Evolutionary conservation across 2,888 invertebrate species (phyloP).

Genomic region (Athrips mouffetella): DNA sequence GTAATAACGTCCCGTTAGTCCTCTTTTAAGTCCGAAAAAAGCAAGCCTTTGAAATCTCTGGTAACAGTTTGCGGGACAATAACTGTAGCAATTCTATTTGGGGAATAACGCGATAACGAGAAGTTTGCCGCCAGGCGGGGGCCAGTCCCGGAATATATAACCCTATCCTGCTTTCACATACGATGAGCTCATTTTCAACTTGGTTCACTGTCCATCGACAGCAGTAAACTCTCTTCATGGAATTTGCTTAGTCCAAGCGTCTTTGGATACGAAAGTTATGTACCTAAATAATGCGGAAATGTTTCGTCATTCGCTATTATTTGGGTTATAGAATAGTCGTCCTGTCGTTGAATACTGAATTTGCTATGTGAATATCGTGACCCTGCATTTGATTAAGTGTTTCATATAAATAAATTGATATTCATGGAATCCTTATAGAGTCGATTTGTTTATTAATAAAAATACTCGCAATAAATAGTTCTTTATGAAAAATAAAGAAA

Average conservation of each 20-base stretch:
- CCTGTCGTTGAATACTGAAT: constrained; percentile 46
- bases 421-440: neutral
- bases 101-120: constrained; percentile 55
- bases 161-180: no score
- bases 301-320: neutral
- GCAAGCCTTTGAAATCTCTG: constrained; percentile 43
- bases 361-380: constrained; percentile 48
- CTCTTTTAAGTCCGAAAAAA: no score
- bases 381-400: constrained; percentile 54
- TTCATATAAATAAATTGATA: constrained; percentile 33
- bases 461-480: no score
- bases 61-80: constrained; percentile 45
- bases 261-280: neutral
- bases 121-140: constrained; percentile 55
- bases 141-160: neutral
- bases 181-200: no score
- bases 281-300: no score
- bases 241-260: neutral
- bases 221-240: neutral
- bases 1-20: no score
- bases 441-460: no score
- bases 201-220: neutral
- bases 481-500: neutral
- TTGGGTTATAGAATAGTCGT: constrained; percentile 36
- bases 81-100: constrained; percentile 56